phyloP scores from a whole-genome alignment of 2,888 invertebrate species.

The Taphrorychus bicolor region DNA sequence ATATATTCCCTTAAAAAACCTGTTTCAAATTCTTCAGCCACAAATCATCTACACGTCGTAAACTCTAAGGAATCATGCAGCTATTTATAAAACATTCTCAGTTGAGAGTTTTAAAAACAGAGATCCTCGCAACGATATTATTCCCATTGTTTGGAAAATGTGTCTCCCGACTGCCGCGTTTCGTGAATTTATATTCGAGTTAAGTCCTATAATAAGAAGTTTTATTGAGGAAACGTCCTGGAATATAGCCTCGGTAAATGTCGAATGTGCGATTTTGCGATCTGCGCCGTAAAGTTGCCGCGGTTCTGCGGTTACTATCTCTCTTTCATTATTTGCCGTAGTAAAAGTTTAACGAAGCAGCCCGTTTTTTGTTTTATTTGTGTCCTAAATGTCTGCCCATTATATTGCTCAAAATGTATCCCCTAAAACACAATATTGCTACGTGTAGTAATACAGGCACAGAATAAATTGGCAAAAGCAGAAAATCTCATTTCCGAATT shows the following conservation, averaged over 20 bases:
- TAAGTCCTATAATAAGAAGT: constrained; percentile 16
- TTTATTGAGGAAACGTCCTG: constrained; percentile 18
- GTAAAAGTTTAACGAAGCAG: not conserved
- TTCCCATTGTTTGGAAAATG: constrained; percentile 7
- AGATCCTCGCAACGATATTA: constrained; percentile 1
- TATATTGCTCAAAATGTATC: not conserved
- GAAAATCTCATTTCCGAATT: constrained; percentile 6
- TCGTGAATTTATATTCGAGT: constrained; percentile 16
- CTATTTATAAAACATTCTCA: not conserved
- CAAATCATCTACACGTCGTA: not conserved
- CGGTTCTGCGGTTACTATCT: not conserved
- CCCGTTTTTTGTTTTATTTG: not conserved
- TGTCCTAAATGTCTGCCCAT: too few relatives aligned
- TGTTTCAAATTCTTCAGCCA: not conserved
- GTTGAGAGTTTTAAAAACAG: constrained; percentile 1
- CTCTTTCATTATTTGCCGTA: not conserved
- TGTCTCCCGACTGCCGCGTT: constrained; percentile 7
- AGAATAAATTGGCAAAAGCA: constrained; percentile 11
- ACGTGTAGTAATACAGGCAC: not conserved
- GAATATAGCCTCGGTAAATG: constrained; percentile 16
- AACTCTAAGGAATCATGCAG: not conserved
- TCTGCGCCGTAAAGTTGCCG: constrained; percentile 11
- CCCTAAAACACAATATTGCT: not conserved
- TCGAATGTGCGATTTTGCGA: constrained; percentile 14
- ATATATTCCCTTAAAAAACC: too few relatives aligned